phyloP scores from a whole-genome alignment of 53 echinoderm and acorn worm species.

The Stichopus horrens region DNA sequence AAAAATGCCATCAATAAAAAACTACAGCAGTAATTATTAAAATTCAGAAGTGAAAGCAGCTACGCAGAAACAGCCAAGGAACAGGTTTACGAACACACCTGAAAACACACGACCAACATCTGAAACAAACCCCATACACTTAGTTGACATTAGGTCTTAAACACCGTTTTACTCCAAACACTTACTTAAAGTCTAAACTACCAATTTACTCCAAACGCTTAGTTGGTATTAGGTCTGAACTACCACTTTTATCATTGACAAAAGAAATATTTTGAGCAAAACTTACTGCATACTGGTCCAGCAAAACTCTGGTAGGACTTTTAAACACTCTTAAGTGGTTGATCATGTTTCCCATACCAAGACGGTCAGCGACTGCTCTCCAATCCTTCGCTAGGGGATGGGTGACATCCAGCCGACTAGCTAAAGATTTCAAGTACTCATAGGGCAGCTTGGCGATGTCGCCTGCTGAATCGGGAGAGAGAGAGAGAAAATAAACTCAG shows the following conservation, averaged over 20 bases:
- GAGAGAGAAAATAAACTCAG: background rate
- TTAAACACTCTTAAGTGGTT: constrained; percentile 64
- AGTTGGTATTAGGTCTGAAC: too few relatives aligned
- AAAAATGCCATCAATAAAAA: too few relatives aligned
- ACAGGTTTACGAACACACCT: too few relatives aligned
- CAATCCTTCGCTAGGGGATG: constrained; percentile 67
- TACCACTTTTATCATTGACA: background rate
- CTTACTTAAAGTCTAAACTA: too few relatives aligned
- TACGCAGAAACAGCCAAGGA: too few relatives aligned
- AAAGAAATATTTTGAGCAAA: background rate
- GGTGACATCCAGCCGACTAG: constrained; percentile 59
- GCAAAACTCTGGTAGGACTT: constrained; percentile 76
- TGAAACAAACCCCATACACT: too few relatives aligned
- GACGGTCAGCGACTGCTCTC: constrained; percentile 71
- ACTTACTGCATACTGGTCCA: constrained; percentile 87
- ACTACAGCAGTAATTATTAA: too few relatives aligned
- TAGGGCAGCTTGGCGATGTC: constrained; percentile 62
- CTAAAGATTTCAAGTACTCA: constrained; percentile 57
- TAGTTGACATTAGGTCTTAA: too few relatives aligned
- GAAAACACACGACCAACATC: too few relatives aligned
- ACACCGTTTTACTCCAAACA: too few relatives aligned
- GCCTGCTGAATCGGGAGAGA: constrained; percentile 40
- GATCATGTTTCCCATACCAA: constrained; percentile 88
- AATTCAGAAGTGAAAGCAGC: too few relatives aligned
- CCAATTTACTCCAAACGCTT: too few relatives aligned